Evolutionary conservation across 2,113 vertebrate genomes (phyloP), one percentile per base, ranked within the genome.

Genomic region (Lepidothrix coronata): DNA sequence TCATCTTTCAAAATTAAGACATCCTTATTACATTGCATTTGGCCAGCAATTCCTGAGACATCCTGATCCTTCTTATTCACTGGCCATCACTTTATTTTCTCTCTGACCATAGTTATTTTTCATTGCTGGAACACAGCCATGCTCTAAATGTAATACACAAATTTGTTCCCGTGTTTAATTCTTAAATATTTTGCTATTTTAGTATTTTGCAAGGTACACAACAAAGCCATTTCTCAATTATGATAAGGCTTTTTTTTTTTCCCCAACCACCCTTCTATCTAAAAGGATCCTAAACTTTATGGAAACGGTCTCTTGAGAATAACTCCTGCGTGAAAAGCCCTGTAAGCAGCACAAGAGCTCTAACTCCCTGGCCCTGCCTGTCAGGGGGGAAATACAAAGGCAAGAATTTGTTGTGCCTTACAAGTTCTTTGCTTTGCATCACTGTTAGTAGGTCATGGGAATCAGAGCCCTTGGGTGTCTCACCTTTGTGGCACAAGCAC

Each of bases 51-150:
- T 85, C 85, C 46, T 85, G 75, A 91, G 72, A 52, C 18, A 78
- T 49, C 4, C 24, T 68, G 57, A 75, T 91, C 31, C 86, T 68
- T 84, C 68, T 95, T 66, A 76, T 92, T 83, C 35, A 80, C 28
- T 92, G 49, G 43, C 91, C 83, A 90, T 94, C 35, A 73, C 48
- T 93, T 70, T 75, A 88, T 93, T 92, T 93, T 39, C 67, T 46
- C 19, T 51, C 31, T 59, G 54, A 79, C 41, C 73, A 22, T 58
- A 85, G 41, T 54, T 70, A 43, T 39, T 92, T 88, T 94, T 88
- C 31, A 33, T 44, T 74, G 23, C 41, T 66, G 74, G 72, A 73
- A 72, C 7, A 74, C 7, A 90, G 82, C 63, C 77, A 66, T 24
- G 14, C 19, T 70, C 55, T 76, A 85, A 80, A 55, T 59, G 9